phyloP scores from a whole-genome alignment of 2,888 invertebrate genomes.

The Osmoderma eremita region DNA sequence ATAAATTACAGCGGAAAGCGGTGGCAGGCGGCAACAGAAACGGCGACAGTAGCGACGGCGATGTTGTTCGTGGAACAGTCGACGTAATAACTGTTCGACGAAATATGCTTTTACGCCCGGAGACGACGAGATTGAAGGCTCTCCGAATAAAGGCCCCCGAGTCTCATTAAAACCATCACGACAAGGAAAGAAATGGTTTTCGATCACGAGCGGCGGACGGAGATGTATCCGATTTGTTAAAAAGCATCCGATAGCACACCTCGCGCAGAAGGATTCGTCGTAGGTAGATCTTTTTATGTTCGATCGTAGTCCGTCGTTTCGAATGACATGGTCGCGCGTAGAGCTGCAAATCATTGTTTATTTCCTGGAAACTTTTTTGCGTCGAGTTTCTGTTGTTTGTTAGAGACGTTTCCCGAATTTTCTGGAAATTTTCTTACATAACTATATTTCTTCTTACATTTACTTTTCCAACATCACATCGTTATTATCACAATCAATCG shows the following conservation, averaged over 20 bases:
- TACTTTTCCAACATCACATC: too few species aligned
- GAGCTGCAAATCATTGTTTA: too few species aligned
- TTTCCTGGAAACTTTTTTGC: too few species aligned
- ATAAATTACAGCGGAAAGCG: constrained; percentile 37
- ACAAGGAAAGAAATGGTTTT: constrained; percentile 23
- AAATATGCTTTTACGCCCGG: constrained; percentile 29
- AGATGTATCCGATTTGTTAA: constrained; percentile 10
- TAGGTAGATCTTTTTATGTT: background rate
- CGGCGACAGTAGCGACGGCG: constrained; percentile 25
- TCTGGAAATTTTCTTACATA: too few species aligned
- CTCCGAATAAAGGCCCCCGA: constrained; percentile 23
- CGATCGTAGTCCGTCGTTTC: background rate
- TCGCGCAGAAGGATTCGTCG: too few species aligned
- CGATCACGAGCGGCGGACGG: constrained; percentile 5
- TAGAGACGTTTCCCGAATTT: too few species aligned
- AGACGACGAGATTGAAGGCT: constrained; percentile 17
- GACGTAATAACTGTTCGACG: constrained; percentile 32
- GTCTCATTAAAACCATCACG: constrained; percentile 23
- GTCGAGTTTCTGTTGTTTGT: too few species aligned
- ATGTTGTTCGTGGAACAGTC: constrained; percentile 21
- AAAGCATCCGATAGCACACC: constrained; percentile 2
- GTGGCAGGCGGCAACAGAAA: constrained; percentile 31
- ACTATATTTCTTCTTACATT: too few species aligned
- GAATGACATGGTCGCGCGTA: too few species aligned
- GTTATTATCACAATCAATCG: too few species aligned